phyloP scores from a whole-genome alignment of 2,113 vertebrate species.

The Lophius piscatorius region DNA sequence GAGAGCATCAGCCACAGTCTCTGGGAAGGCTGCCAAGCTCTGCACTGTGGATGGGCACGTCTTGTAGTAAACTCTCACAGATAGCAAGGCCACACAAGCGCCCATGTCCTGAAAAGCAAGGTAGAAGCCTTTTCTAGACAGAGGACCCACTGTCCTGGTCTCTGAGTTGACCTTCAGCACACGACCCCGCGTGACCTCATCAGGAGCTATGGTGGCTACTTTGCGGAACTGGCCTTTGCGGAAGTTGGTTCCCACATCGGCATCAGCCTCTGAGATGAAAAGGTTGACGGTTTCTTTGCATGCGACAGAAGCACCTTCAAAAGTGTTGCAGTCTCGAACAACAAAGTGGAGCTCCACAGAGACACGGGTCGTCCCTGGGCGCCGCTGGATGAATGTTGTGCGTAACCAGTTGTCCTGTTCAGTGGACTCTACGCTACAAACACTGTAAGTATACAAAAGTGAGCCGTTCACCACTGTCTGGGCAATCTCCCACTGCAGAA shows the following conservation, averaged over 20 bases:
- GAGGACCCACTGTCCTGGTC: conserved; percentile 83
- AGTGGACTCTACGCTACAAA: conserved; percentile 88
- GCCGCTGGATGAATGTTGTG: conserved; percentile 95
- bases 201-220: conserved; percentile 94
- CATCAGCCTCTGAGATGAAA: conserved; percentile 89
- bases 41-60: conserved; percentile 84
- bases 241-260: conserved; percentile 94
- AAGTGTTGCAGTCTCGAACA: conserved; percentile 94
- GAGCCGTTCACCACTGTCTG: conserved; percentile 90
- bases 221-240: conserved; percentile 93
- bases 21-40: conserved; percentile 87
- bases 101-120: conserved; percentile 96
- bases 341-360: conserved; percentile 93
- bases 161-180: conserved; percentile 89
- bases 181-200: conserved; percentile 87
- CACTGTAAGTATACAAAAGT: conserved; percentile 91
- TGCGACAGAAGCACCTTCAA: conserved; percentile 82
- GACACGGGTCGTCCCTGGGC: conserved; percentile 82
- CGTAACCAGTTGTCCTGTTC: conserved; percentile 98
- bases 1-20: conserved; percentile 86
- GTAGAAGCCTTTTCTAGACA: conserved; percentile 90
- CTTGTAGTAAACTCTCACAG: conserved; percentile 92
- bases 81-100: conserved; percentile 90
- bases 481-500: conserved; percentile 90
- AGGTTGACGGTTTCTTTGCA: conserved; percentile 99